Conservation (phyloP, 2,797 vertebrate species). For the Microctenopoma steveboyesi region DNA sequence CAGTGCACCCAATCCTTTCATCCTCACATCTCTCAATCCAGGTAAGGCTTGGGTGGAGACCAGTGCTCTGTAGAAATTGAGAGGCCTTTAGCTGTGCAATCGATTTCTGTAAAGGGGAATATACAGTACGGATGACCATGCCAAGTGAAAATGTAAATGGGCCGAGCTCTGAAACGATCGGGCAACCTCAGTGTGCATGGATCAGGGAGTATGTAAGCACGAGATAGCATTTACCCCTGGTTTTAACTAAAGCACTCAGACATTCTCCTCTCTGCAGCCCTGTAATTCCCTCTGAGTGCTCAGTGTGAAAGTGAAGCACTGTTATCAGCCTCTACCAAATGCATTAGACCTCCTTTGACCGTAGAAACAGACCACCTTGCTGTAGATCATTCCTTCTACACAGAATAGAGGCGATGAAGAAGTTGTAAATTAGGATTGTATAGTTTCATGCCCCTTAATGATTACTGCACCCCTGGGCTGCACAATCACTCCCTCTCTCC, state of each 20-base stretch:
- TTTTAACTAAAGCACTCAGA: slow-evolving; percentile 82
- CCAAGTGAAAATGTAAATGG: slow-evolving; percentile 78
- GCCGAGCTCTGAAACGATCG: slow-evolving; percentile 68
- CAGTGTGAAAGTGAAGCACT: slow-evolving; percentile 76
- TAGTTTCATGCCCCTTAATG: slow-evolving; percentile 75
- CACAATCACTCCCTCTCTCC: slow-evolving; percentile 63
- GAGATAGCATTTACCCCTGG: slow-evolving; percentile 80
- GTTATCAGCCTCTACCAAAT: slow-evolving; percentile 81
- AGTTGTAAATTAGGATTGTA: slow-evolving; percentile 78
- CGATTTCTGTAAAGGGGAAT: slow-evolving; percentile 75
- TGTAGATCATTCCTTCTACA: slow-evolving; percentile 72
- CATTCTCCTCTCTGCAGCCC: slow-evolving; percentile 75
- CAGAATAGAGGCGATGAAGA: slow-evolving; percentile 70
- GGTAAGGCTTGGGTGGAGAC: slow-evolving; percentile 76
- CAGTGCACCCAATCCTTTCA: slow-evolving; percentile 74
- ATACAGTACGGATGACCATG: slow-evolving; percentile 73
- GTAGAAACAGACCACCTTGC: slow-evolving; percentile 73
- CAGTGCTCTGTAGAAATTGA: slow-evolving; percentile 65
- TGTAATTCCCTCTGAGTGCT: slow-evolving; percentile 81
- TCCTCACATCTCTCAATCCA: slow-evolving; percentile 78
- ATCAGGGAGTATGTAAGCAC: slow-evolving; percentile 78
- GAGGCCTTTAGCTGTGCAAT: slow-evolving; percentile 72
- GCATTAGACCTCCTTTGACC: slow-evolving; percentile 78
- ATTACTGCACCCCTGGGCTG: slow-evolving; percentile 68
- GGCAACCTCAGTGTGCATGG: slow-evolving; percentile 62